These are phyloP conservation scores for Pasiphila rectangulata DNA, from an alignment of 2,888 invertebrate species.

Conservation along the genomic window DNA sequence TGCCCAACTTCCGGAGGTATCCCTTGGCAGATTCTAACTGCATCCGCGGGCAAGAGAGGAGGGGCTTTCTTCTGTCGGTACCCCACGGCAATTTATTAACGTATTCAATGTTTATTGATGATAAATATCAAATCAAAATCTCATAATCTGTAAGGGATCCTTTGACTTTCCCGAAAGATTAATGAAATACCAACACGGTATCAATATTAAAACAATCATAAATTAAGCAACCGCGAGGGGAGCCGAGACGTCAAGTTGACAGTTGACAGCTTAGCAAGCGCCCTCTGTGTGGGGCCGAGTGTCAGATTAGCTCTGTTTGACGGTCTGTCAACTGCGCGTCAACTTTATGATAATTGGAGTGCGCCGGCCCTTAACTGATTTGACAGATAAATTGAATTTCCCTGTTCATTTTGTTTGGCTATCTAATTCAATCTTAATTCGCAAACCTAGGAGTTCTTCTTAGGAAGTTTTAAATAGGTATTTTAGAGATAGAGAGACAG, in stretches of 20 bases:
- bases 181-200: slow-evolving; percentile 30
- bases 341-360: slow-evolving; percentile 57
- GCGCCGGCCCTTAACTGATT: slow-evolving; percentile 45
- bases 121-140: too few species aligned
- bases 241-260: slow-evolving; percentile 39
- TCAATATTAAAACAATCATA: slow-evolving; percentile 43
- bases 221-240: slow-evolving; percentile 43
- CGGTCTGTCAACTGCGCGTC: slow-evolving; percentile 59
- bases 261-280: slow-evolving; percentile 37
- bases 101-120: too few species aligned
- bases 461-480: too few species aligned
- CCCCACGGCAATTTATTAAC: too few species aligned
- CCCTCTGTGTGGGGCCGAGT: slow-evolving; percentile 56
- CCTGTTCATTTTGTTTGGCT: slow-evolving; percentile 1
- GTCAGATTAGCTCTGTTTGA: slow-evolving; percentile 59
- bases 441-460: too few species aligned
- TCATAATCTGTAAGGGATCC: too few species aligned
- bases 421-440: not conserved
- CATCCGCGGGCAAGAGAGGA: too few species aligned
- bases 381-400: slow-evolving; percentile 39
- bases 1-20: too few species aligned
- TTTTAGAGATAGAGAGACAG: too few species aligned
- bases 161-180: slow-evolving; percentile 29
- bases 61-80: too few species aligned
- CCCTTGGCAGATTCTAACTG: too few species aligned